These are phyloP conservation scores for Oncorhynchus masou DNA, from an alignment of 2,113 vertebrate species.

Conservation along the genomic window DNA sequence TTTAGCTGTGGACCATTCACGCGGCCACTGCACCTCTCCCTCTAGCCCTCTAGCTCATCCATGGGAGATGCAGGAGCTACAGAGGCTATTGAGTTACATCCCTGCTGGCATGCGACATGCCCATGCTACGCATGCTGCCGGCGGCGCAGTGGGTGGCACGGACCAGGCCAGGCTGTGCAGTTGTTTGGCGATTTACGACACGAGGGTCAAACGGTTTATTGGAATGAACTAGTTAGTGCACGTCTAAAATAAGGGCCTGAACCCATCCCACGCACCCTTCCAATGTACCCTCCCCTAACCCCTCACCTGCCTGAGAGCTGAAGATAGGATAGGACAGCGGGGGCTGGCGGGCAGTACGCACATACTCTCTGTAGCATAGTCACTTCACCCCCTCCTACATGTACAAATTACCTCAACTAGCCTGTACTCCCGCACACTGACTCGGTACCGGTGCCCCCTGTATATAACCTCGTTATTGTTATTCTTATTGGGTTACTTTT, in stretches of 20 bases:
- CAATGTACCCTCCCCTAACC: conserved; percentile 17
- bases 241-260: conserved; percentile 68
- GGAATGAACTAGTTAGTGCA: conserved; percentile 67
- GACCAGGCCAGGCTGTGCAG: conserved; percentile 53
- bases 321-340: conserved; percentile 17
- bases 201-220: conserved; percentile 73
- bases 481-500: too few relatives aligned
- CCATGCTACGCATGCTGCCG: conserved; percentile 55
- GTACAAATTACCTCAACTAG: too few relatives aligned
- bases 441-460: too few relatives aligned
- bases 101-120: conserved; percentile 70
- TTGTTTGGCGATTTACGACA: conserved; percentile 73
- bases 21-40: background rate
- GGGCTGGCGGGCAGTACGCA: background rate
- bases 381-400: too few relatives aligned
- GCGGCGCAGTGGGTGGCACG: conserved; percentile 73
- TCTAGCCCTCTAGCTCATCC: background rate
- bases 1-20: too few relatives aligned
- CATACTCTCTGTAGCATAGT: conserved; percentile 11
- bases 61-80: conserved; percentile 17
- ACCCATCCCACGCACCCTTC: conserved; percentile 32
- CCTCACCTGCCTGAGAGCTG: conserved; percentile 20
- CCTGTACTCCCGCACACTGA: too few relatives aligned
- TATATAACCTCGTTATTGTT: too few relatives aligned
- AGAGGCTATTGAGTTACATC: conserved; percentile 67